These are phyloP conservation scores for Brachymystax lenok DNA, from an alignment of 2,797 vertebrate genomes.

Conservation along the genomic window DNA sequence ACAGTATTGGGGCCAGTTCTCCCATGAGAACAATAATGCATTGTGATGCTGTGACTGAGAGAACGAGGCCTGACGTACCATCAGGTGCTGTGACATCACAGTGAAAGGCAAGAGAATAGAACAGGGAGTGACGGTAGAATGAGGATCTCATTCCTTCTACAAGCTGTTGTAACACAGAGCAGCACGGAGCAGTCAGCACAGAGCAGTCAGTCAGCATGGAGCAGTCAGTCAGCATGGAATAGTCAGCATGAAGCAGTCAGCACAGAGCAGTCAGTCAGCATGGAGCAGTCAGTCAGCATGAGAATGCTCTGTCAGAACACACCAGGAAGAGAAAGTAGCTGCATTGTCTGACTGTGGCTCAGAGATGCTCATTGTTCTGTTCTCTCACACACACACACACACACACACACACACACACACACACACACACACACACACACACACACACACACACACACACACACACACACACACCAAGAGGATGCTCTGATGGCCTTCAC, in stretches of 20 bases:
- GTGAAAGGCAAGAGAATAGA: background rate
- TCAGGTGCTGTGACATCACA: background rate
- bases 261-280: no score
- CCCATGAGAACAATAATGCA: background rate
- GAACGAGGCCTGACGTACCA: no score
- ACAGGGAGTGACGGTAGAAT: background rate
- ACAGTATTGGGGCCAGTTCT: no score
- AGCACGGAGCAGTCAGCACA: background rate
- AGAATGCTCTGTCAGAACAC: conserved; percentile 13
- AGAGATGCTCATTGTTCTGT: conserved; percentile 25
- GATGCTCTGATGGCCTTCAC: conserved; percentile 21
- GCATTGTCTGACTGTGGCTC: conserved; percentile 26
- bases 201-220: no score
- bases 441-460: no score
- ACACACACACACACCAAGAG: no score
- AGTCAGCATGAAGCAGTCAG: no score
- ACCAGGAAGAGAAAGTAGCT: conserved; percentile 5
- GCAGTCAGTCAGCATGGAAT: no score
- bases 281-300: background rate
- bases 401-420: background rate
- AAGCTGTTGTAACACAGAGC: background rate
- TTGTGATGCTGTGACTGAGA: no score
- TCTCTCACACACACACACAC: no score
- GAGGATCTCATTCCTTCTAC: background rate
- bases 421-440: no score